A percentile compares a stretch with the other conserved stretches of the same genome.
Evolutionary conservation across 2,113 vertebrate genomes (phyloP).

Genomic region (Potamarius usumacintae): DNA sequence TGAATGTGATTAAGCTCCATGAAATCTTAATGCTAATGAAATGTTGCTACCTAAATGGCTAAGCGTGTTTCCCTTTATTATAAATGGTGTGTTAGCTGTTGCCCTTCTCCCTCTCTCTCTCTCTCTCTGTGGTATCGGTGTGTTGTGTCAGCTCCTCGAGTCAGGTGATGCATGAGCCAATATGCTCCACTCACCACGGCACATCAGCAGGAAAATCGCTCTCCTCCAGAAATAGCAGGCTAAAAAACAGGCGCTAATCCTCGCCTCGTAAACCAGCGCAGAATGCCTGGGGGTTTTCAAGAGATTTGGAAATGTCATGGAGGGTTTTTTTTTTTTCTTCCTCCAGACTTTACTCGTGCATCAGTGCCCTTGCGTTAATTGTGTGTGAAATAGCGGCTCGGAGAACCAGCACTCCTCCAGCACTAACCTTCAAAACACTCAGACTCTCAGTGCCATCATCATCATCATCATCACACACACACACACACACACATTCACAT

Average conservation of each 20-base stretch:
- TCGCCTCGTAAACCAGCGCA: conserved; percentile 75
- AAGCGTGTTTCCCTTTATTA: not conserved
- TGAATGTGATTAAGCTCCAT: conserved; percentile 61
- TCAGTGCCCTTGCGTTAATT: conserved; percentile 74
- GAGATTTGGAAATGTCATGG: conserved; percentile 71
- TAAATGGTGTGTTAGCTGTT: conserved; percentile 76
- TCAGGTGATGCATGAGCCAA: conserved; percentile 81
- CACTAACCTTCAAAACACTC: not conserved
- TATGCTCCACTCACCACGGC: conserved; percentile 72
- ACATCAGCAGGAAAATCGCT: conserved; percentile 82
- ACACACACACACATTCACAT: too few species aligned
- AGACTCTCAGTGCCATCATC: not conserved
- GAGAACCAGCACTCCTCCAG: not conserved
- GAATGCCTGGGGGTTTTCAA: conserved; percentile 67
- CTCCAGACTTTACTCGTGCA: conserved; percentile 64
- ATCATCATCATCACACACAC: too few species aligned
- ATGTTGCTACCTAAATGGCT: conserved; percentile 40
- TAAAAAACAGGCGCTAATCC: conserved; percentile 76
- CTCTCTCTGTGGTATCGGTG: conserved; percentile 71
- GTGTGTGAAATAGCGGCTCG: conserved; percentile 72
- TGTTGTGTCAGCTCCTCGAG: conserved; percentile 73
- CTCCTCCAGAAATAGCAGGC: conserved; percentile 72
- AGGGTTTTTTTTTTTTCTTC: conserved; percentile 46
- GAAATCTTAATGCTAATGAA: conserved; percentile 71
- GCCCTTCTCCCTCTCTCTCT: conserved; percentile 66